Base-by-base conservation (phyloP, 2,113 vertebrate genomes). In the Cyprinodon tularosa region DNA sequence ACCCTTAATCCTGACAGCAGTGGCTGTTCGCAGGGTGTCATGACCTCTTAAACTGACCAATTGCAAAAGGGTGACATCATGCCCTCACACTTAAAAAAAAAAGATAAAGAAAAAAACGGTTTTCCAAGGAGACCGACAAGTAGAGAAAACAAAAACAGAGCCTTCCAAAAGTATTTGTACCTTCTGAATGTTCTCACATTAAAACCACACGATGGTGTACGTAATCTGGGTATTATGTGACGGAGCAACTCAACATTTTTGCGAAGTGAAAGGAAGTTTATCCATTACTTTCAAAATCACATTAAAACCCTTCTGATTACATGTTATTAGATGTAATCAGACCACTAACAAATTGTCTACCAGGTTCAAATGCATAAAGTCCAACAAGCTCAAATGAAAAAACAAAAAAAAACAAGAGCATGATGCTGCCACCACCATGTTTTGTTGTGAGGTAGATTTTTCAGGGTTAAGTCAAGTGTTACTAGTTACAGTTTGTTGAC, bases 21-120 rank as follows among this genome's bases (percentile, higher is more conserved):
- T 48, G 42, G 29, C 45, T 63, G 82, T 71, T 82, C 72, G 66
- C 57, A 71, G 76, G 60, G 39, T 74, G 83, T 20, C 82, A 82
- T 78, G 83, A 89, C 84, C 86, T 84, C 82, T 63, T 85, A 82
- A 84, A 77, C 88, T 78, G 77, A 57, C 77, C 59, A 68, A 84
- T 71, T 89, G 78, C 71, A 85, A 86, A 86, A 42, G 72, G 68
- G 82, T 83, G 85, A 87, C 83, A 88, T 87, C 85, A 84, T 84
- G 71, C 77, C 47, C 68, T 72, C 64, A 71, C 83, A 81, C 80
- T 29, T 29, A 29, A 29, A 29, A 29, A 29, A 29, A 29, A 29
- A 29, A 29, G 1, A 29, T 29, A 29, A 29, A 29, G 29, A 29
- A 29, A 29, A 29, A 29, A 1, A 29, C 1, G 29, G 29, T 9